phyloP scores from a whole-genome alignment of 2,888 invertebrate genomes.

The Capitulum mitella region DNA sequence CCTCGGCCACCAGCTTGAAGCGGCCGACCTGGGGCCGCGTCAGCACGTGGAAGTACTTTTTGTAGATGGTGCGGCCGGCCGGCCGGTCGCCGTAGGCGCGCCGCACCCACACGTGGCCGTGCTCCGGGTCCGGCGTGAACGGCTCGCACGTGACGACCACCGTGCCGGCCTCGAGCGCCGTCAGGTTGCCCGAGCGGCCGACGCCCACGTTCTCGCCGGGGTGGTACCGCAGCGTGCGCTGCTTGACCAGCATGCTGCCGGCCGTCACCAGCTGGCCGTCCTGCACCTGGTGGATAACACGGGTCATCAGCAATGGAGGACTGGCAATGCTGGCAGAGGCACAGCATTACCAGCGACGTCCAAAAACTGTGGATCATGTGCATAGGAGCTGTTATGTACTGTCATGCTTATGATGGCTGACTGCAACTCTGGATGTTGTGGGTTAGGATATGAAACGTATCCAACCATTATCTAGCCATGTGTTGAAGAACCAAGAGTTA shows the following conservation, averaged over 20 bases:
- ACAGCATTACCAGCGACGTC: too few species aligned
- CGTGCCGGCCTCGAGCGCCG: not conserved
- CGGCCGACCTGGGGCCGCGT: not conserved
- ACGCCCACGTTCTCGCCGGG: conserved; percentile 8
- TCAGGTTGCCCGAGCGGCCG: not conserved
- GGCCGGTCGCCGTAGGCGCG: not conserved
- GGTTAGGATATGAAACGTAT: too few species aligned
- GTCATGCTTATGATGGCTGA: too few species aligned
- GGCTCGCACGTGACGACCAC: conserved; percentile 13
- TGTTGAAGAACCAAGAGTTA: too few species aligned
- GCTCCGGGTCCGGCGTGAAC: not conserved
- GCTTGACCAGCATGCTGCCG: not conserved
- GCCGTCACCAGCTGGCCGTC: not conserved
- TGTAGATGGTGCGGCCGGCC: not conserved
- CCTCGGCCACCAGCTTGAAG: conserved; percentile 2
- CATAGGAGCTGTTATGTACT: too few species aligned
- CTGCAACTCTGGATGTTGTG: too few species aligned
- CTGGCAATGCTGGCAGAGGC: too few species aligned
- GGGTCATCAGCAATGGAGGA: too few species aligned
- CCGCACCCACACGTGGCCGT: not conserved
- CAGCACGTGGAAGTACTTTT: conserved; percentile 18
- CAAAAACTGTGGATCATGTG: too few species aligned
- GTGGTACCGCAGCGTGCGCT: not conserved
- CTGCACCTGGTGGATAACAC: not conserved
- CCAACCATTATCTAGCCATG: too few species aligned